A percentile compares a stretch with the other conserved stretches of the same genome.
phyloP scores from a whole-genome alignment of 2,113 vertebrate species.

The Oenanthe oenanthe region DNA sequence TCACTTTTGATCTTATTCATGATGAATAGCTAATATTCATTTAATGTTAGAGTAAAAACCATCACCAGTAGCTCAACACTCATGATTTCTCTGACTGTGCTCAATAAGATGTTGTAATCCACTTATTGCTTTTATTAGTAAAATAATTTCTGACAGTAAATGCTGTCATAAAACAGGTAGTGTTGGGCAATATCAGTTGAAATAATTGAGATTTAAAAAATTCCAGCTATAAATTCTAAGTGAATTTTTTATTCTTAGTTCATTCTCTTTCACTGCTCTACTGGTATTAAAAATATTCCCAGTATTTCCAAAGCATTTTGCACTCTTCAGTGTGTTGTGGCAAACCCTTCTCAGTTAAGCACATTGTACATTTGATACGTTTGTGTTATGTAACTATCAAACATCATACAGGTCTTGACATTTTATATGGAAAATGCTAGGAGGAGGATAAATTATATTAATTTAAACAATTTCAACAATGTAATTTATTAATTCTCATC shows the following conservation, averaged over 20 bases:
- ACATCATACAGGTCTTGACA: neutral
- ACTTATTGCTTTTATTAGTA: neutral
- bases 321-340: neutral
- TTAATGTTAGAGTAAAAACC: neutral
- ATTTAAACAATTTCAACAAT: neutral
- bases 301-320: neutral
- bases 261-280: neutral
- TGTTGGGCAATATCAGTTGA: neutral
- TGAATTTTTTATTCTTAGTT: neutral
- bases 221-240: neutral
- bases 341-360: neutral
- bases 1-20: neutral
- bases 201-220: neutral
- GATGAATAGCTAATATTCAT: neutral
- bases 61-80: neutral
- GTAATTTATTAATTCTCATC: neutral
- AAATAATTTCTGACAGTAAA: slow-evolving; percentile 20
- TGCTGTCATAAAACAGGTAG: neutral
- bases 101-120: neutral
- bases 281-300: neutral
- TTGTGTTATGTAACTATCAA: neutral
- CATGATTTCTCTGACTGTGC: neutral
- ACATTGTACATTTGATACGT: neutral
- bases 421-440: neutral
- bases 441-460: neutral